Conservation (phyloP, 2,797 vertebrate species). For the Hippocampus kuda region DNA sequence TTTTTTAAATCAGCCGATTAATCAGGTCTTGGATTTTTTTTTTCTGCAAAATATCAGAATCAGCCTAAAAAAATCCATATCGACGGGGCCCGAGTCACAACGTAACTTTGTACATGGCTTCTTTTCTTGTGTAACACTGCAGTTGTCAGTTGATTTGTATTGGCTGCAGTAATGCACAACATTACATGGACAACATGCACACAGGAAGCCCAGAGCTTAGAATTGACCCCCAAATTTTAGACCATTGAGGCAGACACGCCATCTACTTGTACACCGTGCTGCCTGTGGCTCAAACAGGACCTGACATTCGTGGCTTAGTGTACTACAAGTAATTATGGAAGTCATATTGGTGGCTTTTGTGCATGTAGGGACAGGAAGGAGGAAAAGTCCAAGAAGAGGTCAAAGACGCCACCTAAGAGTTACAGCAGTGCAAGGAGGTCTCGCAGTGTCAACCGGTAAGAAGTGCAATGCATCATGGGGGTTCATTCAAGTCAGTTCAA, state of each 20-base stretch:
- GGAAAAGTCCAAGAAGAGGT: constrained; percentile 91
- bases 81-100: too few relatives aligned
- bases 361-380: constrained; percentile 84
- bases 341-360: background rate
- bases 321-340: background rate
- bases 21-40: too few relatives aligned
- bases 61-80: too few relatives aligned
- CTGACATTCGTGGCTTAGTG: background rate
- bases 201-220: background rate
- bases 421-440: constrained; percentile 93
- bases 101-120: too few relatives aligned
- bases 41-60: background rate
- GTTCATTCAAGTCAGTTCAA: background rate
- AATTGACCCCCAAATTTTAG: too few relatives aligned
- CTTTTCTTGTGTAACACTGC: too few relatives aligned
- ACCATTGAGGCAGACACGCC: background rate
- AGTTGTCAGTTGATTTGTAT: background rate
- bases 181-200: background rate
- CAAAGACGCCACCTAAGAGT: constrained; percentile 97
- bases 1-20: too few relatives aligned
- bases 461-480: constrained; percentile 9
- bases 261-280: too few relatives aligned
- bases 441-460: constrained; percentile 84
- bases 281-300: background rate
- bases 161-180: too few relatives aligned